A percentile compares a stretch with the other conserved stretches of the same genome.
Evolutionary conservation across 2,888 invertebrate genomes (phyloP).

Genomic region (Rosalia funebris): DNA sequence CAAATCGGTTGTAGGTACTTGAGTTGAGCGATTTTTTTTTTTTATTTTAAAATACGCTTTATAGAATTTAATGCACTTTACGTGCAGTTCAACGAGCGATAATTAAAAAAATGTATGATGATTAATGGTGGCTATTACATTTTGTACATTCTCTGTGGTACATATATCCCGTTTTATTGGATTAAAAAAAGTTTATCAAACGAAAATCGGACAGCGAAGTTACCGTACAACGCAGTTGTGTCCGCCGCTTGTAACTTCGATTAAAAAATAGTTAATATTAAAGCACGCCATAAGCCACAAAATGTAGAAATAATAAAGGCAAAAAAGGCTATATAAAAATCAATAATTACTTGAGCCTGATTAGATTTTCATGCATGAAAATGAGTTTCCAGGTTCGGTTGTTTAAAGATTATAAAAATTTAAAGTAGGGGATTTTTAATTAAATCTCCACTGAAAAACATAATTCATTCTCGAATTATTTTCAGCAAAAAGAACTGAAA

Average conservation of each 20-base stretch:
- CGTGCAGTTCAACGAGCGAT: too few relatives aligned
- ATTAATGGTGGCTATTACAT: too few relatives aligned
- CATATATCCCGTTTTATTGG: too few relatives aligned
- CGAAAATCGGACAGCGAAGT: not conserved
- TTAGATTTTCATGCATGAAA: not conserved
- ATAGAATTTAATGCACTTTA: too few relatives aligned
- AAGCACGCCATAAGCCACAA: not conserved
- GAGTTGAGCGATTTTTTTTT: too few relatives aligned
- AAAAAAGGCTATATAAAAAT: not conserved
- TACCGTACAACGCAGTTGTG: not conserved
- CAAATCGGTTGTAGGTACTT: too few relatives aligned
- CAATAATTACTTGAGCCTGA: conserved; percentile 1
- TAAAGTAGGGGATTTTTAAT: not conserved
- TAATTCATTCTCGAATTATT: too few relatives aligned
- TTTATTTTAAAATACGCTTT: too few relatives aligned
- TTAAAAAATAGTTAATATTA: conserved; percentile 11
- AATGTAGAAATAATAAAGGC: not conserved
- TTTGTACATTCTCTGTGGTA: too few relatives aligned
- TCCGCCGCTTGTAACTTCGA: not conserved
- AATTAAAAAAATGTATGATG: too few relatives aligned
- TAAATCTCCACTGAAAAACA: not conserved
- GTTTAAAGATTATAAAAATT: not conserved
- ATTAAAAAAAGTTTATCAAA: not conserved
- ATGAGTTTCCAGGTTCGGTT: not conserved
- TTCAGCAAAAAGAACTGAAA: too few relatives aligned